phyloP scores from a whole-genome alignment of 2,113 vertebrate species.

The Malurus cyaneus region DNA sequence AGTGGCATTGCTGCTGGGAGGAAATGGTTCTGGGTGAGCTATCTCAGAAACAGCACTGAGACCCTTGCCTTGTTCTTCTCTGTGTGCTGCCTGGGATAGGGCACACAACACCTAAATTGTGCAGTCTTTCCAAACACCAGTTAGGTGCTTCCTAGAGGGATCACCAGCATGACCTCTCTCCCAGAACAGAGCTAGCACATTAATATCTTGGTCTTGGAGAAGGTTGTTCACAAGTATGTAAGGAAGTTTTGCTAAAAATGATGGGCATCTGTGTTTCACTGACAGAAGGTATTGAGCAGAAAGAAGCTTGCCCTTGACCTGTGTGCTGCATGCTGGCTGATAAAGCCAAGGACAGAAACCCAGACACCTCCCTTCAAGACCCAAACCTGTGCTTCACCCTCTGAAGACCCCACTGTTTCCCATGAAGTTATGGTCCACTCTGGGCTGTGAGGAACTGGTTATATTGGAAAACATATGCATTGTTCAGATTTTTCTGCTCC shows the following conservation, averaged over 20 bases:
- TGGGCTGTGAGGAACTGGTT: neutral
- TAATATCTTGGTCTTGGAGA: neutral
- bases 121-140: neutral
- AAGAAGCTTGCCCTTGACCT: neutral
- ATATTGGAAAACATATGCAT: neutral
- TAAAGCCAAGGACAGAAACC: neutral
- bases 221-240: neutral
- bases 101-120: neutral
- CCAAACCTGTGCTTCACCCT: neutral
- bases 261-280: neutral
- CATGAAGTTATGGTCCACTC: neutral
- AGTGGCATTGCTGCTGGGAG: neutral
- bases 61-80: neutral
- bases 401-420: neutral
- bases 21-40: neutral
- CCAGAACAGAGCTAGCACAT: neutral
- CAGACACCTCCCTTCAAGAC: neutral
- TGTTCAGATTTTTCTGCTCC: neutral
- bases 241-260: neutral
- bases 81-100: neutral
- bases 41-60: neutral
- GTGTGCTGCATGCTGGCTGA: accelerated
- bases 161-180: neutral
- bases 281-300: neutral
- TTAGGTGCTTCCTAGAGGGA: neutral